phyloP scores from a whole-genome alignment of 2,888 invertebrate genomes.

The Linnaemya tessellans region DNA sequence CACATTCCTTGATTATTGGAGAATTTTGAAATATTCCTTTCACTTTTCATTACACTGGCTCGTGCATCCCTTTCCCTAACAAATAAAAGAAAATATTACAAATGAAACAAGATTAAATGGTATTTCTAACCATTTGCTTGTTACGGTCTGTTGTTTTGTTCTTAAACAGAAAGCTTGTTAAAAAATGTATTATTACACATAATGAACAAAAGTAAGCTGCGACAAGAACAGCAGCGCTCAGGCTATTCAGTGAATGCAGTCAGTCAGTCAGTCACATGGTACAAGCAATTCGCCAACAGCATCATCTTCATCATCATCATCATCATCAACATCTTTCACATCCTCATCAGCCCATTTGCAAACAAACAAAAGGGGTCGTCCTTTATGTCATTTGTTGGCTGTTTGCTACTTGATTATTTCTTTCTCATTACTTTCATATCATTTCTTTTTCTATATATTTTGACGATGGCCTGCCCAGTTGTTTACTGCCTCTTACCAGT shows the following conservation, averaged over 20 bases:
- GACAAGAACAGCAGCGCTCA: neutral
- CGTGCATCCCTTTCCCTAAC: neutral
- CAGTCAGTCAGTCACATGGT: slow-evolving; percentile 19
- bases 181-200: slow-evolving; percentile 72
- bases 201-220: slow-evolving; percentile 73
- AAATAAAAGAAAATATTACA: neutral
- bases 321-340: neutral
- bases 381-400: slow-evolving; percentile 68
- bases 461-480: slow-evolving; percentile 37
- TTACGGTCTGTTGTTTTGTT: neutral
- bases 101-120: neutral
- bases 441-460: slow-evolving; percentile 10
- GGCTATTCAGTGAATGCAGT: slow-evolving; percentile 37
- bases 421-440: slow-evolving; percentile 26
- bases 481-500: neutral
- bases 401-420: slow-evolving; percentile 46
- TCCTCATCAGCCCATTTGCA: slow-evolving; percentile 57
- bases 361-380: slow-evolving; percentile 66
- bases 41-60: neutral
- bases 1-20: neutral
- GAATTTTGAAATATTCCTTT: neutral
- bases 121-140: neutral
- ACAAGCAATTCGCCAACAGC: slow-evolving; percentile 58
- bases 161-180: slow-evolving; percentile 61
- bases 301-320: slow-evolving; percentile 28